Evolutionary conservation across 2,888 invertebrate genomes (phyloP), one percentile per base, ranked within the genome.

Genomic region (Acronicta leporina): DNA sequence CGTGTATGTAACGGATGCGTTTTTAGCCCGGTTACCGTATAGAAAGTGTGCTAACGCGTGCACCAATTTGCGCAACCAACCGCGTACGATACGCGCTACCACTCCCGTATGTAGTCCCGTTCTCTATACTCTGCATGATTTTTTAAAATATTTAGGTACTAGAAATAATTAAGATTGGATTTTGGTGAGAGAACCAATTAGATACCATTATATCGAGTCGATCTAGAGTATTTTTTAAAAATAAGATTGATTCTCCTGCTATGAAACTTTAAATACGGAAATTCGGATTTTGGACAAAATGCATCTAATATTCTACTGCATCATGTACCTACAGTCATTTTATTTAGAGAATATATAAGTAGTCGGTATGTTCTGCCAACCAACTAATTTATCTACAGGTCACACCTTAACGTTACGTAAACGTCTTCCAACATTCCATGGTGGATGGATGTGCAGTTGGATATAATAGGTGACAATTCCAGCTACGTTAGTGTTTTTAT

Each of bases 41-140:
- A 87, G 90, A 92, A 93, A 92, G 92, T 93, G 90, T 92, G 92
- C 84, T 91, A 92, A 87, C 84, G 84, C 84, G 83, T 87, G 83
- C 85, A 83, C 80, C 83, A 80, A 82, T 87, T 84, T 90, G 86
- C 84, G 85, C 92, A 90, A 82, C 89, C 83, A 81, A 89, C 85
- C 91, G 89, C 81, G 76, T 73, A 86, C 83, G 88, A 87, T 85
- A 88, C 89, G 89, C 89, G 81, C 87, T 77, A 75, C 70, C 75
- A 76, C 80, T 86, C 87, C 88, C 85, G 84, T 81, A 73, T 68
- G 63, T 62, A 72, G 80, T 90, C 90, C 90, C 91, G 91, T 91
- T 42, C 58, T 68, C 52, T 50, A 50, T 15, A 50, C 51, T 54
- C 65, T 48, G 51, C 44, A 55, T 53, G 38, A 38, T 48, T 51